Base-by-base conservation (phyloP, 2,113 vertebrate genomes). In the Nanorana parkeri region DNA sequence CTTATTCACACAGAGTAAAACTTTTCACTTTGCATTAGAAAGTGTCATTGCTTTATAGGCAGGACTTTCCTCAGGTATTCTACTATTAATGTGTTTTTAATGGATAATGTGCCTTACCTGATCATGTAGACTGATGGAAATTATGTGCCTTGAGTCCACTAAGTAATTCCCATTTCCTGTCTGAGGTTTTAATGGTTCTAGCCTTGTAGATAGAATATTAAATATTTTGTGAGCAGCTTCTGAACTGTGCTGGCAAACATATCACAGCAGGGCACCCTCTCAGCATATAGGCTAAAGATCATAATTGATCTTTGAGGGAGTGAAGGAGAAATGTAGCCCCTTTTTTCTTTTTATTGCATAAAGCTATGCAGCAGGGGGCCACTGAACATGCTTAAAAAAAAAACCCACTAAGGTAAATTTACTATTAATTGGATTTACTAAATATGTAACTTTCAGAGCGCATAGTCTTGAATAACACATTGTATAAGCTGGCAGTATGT, bases 241-340 rank as follows among this genome's bases (percentile, higher is more conserved):
- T 60, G 28, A 60, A 74, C 17, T 20, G 28, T 36, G 29, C 72
- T 11, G 36, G 20, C 55, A 41, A 23, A 61, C 36, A 41, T 60
- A 60, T 61, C 56, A 17, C 72, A 41, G 56, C 72, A 61, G 29
- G 61, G 28, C 16, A 41, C 54, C 19, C 60, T 74, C 58, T 58
- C 54, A 17, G n/a, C n/a, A 75, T 60, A 60, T 75, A 41, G 72
- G 4, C 72, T 60, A 19, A 75, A 17, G 55, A 75, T 41, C 10
- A 75, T 60, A 75, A 75, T 75, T 75, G 55, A 75, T 75, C 60
- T 60, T 1, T 36, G 72, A 60, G 72, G 55, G 55, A 75, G 17
- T n/a, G n/a, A n/a, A n/a, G 19, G 15, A 21, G 15, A 75, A 61
- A 63, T 26, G 51, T 28, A 56, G 24, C 69, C 69, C 20, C n/a